Evolutionary conservation across 2,113 vertebrate genomes (phyloP), one percentile per base, ranked within the genome.

Genomic region (Felis chaus): DNA sequence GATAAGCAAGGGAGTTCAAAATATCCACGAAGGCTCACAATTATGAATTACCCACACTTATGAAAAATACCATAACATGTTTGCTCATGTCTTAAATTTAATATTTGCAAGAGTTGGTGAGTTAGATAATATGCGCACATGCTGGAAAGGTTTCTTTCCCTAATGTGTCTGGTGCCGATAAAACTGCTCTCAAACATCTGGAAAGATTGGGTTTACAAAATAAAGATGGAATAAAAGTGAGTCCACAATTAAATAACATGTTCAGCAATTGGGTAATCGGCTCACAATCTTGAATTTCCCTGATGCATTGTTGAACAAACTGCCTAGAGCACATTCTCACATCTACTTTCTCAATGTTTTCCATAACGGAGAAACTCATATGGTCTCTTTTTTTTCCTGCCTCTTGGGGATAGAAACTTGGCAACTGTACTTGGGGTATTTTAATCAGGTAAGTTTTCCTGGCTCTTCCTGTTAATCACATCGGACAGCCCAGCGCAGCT

Each of bases 401-500:
- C 97, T 98, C 97, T 91, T 95, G 98, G 98, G 98, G 97, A 98
- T 90, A 98, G 97, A 98, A 98, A 97, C 96, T 98, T 98, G 98
- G 98, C 98, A 98, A 97, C 45, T 96, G 96, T 88, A 98, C 95
- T 98, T 93, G 94, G 95, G 89, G 68, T 97, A 97, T 94, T 98
- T 98, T 98, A 98, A 99, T 98, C 98, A 98, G 98, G 98, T 98
- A 98, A 98, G 93, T 98, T 98, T 98, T 98, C 97, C 97, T 98
- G 97, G 98, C 97, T 98, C 94, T 98, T 98, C 97, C 98, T 95
- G 94, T 93, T 98, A 98, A 98, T 97, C 97, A 94, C 95, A 98
- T 96, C 91, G 94, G 98, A 98, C 98, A 99, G 97, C 33, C 27
- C 50, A 96, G 84, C 12, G 55, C 69, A 98, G 96, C 82, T 98